Evolutionary conservation across 2,113 vertebrate genomes (phyloP).

Genomic region (Tetrax tetrax): DNA sequence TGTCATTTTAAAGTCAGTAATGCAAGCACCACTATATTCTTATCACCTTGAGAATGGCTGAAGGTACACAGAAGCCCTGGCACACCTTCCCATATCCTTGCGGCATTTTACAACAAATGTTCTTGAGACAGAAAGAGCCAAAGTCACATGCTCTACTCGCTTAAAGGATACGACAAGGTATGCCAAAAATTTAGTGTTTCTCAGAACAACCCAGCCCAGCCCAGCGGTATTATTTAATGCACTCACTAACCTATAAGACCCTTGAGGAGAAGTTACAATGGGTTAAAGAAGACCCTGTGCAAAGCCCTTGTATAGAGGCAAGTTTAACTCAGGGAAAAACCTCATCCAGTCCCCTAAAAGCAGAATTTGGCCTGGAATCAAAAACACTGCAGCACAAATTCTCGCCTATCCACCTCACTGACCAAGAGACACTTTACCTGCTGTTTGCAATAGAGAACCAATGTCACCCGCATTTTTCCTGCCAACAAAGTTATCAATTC

Average conservation of each 20-base stretch:
- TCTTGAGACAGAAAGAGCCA: neutral
- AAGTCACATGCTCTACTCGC: neutral
- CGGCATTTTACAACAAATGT: neutral
- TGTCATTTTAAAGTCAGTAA: neutral
- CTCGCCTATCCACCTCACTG: fast-evolving
- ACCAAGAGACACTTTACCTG: neutral
- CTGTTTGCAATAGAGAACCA: neutral
- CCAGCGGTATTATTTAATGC: neutral
- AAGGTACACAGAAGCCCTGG: slow-evolving; percentile 11
- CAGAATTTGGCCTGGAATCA: neutral
- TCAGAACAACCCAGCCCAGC: neutral
- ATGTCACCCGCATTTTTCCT: neutral
- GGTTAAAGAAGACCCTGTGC: neutral
- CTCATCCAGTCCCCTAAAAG: neutral
- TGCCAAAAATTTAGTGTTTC: neutral
- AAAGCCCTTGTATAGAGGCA: neutral
- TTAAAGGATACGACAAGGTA: neutral
- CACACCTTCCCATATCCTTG: slow-evolving; percentile 1
- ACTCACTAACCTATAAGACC: neutral
- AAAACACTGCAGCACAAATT: neutral
- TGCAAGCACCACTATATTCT: neutral
- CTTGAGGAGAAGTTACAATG: neutral
- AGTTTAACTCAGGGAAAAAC: neutral
- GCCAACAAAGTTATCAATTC: neutral
- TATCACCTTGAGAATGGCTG: neutral